Evolutionary conservation across 2,113 vertebrate genomes (phyloP).

Genomic region (Hippotragus niger): DNA sequence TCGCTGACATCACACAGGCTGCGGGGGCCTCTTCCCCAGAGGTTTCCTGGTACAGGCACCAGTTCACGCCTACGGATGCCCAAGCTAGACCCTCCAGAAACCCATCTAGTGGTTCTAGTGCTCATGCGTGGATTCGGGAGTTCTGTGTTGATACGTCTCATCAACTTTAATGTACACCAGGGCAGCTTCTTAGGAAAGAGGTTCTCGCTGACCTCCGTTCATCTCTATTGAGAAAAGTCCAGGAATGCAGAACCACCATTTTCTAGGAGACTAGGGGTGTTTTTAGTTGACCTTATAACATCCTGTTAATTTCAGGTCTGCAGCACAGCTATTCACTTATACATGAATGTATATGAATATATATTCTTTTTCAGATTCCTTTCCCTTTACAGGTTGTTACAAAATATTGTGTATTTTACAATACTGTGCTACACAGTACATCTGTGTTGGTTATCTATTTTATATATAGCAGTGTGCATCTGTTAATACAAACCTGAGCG

Average conservation of each 20-base stretch:
- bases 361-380: not conserved
- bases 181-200: not conserved
- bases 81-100: not conserved
- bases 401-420: not conserved
- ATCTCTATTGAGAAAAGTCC: not conserved
- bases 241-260: accelerated
- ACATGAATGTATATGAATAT: not conserved
- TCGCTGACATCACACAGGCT: not conserved
- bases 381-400: not conserved
- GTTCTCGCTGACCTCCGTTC: conserved; percentile 5
- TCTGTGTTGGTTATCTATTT: not conserved
- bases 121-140: not conserved
- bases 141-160: not conserved
- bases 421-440: not conserved
- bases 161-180: not conserved
- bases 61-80: not conserved
- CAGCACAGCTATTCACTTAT: not conserved
- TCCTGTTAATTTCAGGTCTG: not conserved
- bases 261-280: not conserved
- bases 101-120: accelerated
- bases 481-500: not conserved
- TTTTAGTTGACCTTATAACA: not conserved
- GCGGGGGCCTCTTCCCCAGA: accelerated
- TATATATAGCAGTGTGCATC: not conserved
- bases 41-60: not conserved